Evolutionary conservation across 2,888 invertebrate species (phyloP), one percentile per base, ranked within the genome.

Genomic region (Kuschelorhynchus macadamiae): DNA sequence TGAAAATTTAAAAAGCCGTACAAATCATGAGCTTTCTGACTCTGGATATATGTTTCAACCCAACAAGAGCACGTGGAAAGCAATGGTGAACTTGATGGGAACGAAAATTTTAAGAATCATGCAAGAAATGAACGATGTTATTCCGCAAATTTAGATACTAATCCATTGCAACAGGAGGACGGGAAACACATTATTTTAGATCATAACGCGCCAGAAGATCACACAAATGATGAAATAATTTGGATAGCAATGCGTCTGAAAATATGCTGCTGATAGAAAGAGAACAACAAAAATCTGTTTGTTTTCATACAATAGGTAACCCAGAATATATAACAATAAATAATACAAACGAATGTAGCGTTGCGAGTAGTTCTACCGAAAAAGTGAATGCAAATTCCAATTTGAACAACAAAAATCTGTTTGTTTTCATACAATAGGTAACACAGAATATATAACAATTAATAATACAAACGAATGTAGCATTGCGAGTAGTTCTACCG

Each of bases 351-450:
- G 36, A 36, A 36, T 36, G 5, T 36, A 11, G 11, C 36, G 12
- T 36, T 36, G 11, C 36, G 36, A 36, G 36, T n/a, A 36, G 36
- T 36, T 36, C 12, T 36, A 36, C 36, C 12, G 36, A 36, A 36
- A 36, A 36, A 7, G 36, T 36, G 2, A 7, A 36, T 36, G 36
- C 36, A 36, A 36, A 36, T 36, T 36, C 12, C 36, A 36, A 36
- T 36, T 36, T 36, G n/a, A n/a, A n/a, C n/a, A n/a, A n/a, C n/a
- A n/a, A n/a, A n/a, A n/a, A n/a, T n/a, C n/a, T n/a, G n/a, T n/a
- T 36, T 36, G 36, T 36, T 36, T 36, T n/a, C 36, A 36, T 36
- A 36, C 36, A 36, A 36, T 36, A 36, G 36, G 36, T 11, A 7
- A 36, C 11, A 36, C 36, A 36, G 36, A 36, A 11, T 36, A 36